Conservation (phyloP, 2,113 vertebrate genomes). For the Typhlomys cinereus region DNA sequence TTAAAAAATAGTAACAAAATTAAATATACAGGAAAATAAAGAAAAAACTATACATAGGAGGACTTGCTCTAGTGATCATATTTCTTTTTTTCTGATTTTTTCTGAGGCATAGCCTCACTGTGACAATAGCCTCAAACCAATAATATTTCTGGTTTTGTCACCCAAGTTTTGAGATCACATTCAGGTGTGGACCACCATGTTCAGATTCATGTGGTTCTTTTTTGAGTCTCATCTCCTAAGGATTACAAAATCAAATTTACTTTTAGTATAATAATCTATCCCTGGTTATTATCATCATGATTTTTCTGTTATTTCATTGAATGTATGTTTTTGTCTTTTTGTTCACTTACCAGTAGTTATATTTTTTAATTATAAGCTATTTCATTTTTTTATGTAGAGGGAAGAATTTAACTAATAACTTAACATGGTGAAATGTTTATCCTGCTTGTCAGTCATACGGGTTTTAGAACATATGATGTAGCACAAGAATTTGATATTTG, state of each 20-base stretch:
- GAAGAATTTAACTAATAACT: slow-evolving; percentile 31
- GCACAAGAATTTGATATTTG: slow-evolving; percentile 14
- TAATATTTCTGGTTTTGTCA: not conserved
- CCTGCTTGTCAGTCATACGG: not conserved
- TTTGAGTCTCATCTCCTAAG: not conserved
- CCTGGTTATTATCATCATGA: not conserved
- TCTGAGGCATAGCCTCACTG: not conserved
- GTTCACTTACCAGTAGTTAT: not conserved
- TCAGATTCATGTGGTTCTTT: not conserved
- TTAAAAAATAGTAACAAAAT: not conserved
- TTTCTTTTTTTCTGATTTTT: not conserved
- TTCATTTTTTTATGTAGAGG: slow-evolving; percentile 39
- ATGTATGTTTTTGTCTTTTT: slow-evolving; percentile 19
- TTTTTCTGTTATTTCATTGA: slow-evolving; percentile 1
- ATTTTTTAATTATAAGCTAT: not conserved
- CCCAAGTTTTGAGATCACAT: not conserved
- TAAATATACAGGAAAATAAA: too few relatives aligned
- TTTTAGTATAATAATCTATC: not conserved
- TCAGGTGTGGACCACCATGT: not conserved
- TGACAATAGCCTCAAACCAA: not conserved
- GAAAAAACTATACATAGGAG: not conserved
- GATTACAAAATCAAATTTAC: slow-evolving; percentile 23
- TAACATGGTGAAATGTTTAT: not conserved
- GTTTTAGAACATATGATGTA: slow-evolving; percentile 46
- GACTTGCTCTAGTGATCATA: not conserved